Base-by-base conservation (phyloP, 2,797 vertebrate species). In the Borostomias antarcticus region DNA sequence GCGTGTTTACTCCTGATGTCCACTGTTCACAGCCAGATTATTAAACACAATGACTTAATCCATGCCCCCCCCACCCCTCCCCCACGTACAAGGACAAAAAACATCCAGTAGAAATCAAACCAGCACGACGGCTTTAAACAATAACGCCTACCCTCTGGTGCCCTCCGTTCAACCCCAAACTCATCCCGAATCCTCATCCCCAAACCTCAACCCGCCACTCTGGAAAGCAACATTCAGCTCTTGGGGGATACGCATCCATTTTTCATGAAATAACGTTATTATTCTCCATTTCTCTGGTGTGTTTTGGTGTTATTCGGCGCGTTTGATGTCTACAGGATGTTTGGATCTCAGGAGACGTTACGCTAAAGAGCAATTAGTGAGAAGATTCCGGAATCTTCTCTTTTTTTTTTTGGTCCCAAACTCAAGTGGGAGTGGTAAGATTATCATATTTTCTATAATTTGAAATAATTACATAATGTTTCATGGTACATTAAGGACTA, bases 281-380 rank as follows among this genome's bases (percentile, higher is more conserved):
- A 6, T 43, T 28, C 19, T 59, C 40, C 5, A 25, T 40, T 40
- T 23, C 57, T 40, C 57, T 58, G 10, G 32, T 58, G 33, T 23
- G 33, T 40, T 58, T 40, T 33, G 33, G 23, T 15, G 8, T 26
- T 15, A 15, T 8, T 8, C 23, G 9, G 7, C 33, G 56, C 45
- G 13, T 37, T 35, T 56, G 59, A 62, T 64, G 21, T 29, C 28
- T 37, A 28, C 19, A 64, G 35, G 10, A 37, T 28, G 11, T 50
- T 19, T 17, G 11, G 13, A 33, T 63, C 61, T 50, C 61, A 3
- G 19, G 61, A 35, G 47, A 37, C 47, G 25, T 50, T 62, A 58
- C 10, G 21, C 33, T 56, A 30, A 58, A 40, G n/a, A 23, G 57
- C 40, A 58, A 43, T 58, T 40, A 58, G 54, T 21, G 57, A 37